A percentile compares a stretch with the other conserved stretches of the same genome.
Evolutionary conservation across 2,113 vertebrate species (phyloP).

Genomic region (Caranx ignobilis): DNA sequence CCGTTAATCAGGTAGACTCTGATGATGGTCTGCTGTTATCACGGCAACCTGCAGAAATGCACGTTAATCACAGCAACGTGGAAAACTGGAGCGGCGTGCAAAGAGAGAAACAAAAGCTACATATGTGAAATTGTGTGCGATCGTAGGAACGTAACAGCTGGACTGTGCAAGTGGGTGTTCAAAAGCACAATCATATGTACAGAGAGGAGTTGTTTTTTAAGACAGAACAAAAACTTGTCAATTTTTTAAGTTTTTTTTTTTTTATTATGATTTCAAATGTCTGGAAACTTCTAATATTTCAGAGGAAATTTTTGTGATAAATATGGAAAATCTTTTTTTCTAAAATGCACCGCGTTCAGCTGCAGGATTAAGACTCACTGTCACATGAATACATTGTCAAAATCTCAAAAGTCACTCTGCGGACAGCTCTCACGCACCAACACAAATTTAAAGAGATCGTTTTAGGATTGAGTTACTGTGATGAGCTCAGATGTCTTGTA

Average conservation of each 20-base stretch:
- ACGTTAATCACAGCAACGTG: not conserved
- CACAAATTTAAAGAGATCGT: not conserved
- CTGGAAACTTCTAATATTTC: conserved; percentile 59
- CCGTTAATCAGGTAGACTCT: conserved; percentile 27
- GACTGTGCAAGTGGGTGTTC: conserved; percentile 61
- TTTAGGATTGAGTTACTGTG: conserved; percentile 14
- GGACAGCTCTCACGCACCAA: not conserved
- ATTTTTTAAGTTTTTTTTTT: conserved; percentile 48
- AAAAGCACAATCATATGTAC: conserved; percentile 67
- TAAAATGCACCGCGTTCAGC: conserved; percentile 20
- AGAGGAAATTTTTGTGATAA: conserved; percentile 61
- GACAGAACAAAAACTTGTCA: conserved; percentile 50
- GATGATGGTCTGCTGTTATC: conserved; percentile 10
- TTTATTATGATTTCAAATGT: conserved; percentile 15
- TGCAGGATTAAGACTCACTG: conserved; percentile 8
- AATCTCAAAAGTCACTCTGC: conserved; percentile 13
- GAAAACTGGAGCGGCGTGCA: conserved; percentile 6
- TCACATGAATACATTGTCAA: conserved; percentile 7
- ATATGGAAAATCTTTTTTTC: conserved; percentile 25
- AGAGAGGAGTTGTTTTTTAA: conserved; percentile 51
- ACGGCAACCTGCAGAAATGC: not conserved
- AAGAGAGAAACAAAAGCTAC: conserved; percentile 2
- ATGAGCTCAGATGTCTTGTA: conserved; percentile 3
- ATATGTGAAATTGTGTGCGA: conserved; percentile 28
- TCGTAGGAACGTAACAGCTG: conserved; percentile 44